Evolutionary conservation across 2,113 vertebrate species (phyloP).

Genomic region (Promerops cafer): DNA sequence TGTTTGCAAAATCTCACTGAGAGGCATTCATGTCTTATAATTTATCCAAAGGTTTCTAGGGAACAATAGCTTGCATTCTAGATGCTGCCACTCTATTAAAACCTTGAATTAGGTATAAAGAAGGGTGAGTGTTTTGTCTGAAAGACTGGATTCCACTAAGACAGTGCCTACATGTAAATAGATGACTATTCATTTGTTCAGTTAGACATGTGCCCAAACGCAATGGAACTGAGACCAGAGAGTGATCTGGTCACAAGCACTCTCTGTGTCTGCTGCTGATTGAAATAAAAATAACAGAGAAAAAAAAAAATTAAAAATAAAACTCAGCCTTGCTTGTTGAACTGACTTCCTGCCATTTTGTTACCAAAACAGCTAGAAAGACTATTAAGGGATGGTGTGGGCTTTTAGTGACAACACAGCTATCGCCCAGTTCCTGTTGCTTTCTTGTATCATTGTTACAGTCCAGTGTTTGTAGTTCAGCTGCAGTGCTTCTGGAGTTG

Average conservation of each 20-base stretch:
- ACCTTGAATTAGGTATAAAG: background rate
- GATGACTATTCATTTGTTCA: background rate
- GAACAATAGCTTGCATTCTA: background rate
- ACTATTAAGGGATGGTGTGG: background rate
- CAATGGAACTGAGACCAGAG: background rate
- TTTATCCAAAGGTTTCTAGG: background rate
- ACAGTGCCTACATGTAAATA: background rate
- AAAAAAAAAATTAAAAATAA: background rate
- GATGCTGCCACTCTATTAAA: background rate
- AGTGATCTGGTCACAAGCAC: background rate
- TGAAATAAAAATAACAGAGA: background rate
- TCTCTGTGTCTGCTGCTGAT: background rate
- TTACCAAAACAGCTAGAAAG: constrained; percentile 28
- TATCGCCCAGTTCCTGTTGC: background rate
- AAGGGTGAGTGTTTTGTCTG: background rate
- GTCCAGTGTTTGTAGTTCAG: background rate
- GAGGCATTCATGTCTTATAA: background rate
- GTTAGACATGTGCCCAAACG: background rate
- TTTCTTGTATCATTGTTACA: background rate
- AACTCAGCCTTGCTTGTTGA: background rate
- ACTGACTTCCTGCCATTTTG: background rate
- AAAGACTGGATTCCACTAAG: background rate
- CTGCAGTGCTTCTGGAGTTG: background rate
- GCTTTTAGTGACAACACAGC: background rate
- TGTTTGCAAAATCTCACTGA: background rate